A percentile compares a stretch with the other conserved stretches of the same genome.
These are phyloP conservation scores for Panorpa germanica DNA, from an alignment of 2,888 invertebrate species.

Conservation along the genomic window DNA sequence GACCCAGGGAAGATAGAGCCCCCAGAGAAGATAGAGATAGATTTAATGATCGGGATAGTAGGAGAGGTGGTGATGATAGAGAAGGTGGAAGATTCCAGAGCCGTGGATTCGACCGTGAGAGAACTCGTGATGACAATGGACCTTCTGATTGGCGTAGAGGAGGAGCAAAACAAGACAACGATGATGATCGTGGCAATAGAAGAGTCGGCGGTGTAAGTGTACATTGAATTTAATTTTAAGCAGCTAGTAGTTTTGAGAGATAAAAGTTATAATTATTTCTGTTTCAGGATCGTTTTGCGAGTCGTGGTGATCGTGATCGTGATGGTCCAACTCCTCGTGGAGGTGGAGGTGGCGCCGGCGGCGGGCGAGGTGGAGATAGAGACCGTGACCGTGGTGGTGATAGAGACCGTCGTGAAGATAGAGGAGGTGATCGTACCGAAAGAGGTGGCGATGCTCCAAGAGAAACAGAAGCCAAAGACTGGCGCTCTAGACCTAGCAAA, in stretches of 20 bases:
- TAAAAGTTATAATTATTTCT: constrained; percentile 13
- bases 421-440: constrained; percentile 15
- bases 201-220: constrained; percentile 8
- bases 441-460: constrained; percentile 18
- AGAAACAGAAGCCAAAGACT: too few relatives aligned
- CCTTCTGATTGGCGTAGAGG: constrained; percentile 15
- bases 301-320: not conserved
- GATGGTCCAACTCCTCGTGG: constrained; percentile 10
- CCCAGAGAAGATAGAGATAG: constrained; percentile 5
- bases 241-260: constrained; percentile 12
- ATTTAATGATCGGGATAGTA: constrained; percentile 5
- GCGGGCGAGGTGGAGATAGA: constrained; percentile 12
- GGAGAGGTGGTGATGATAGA: constrained; percentile 7
- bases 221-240: constrained; percentile 10
- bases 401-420: constrained; percentile 9
- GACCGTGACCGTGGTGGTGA: constrained; percentile 13
- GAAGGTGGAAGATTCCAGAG: constrained; percentile 12
- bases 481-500: too few relatives aligned
- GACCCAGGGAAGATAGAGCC: not conserved
- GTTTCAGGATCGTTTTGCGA: constrained; percentile 11
- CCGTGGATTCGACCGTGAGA: constrained; percentile 14
- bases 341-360: constrained; percentile 14
- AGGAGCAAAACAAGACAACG: constrained; percentile 8
- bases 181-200: constrained; percentile 11
- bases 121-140: constrained; percentile 14